Conservation (phyloP, 2,888 invertebrate species). For the Megastigmus dorsalis region DNA sequence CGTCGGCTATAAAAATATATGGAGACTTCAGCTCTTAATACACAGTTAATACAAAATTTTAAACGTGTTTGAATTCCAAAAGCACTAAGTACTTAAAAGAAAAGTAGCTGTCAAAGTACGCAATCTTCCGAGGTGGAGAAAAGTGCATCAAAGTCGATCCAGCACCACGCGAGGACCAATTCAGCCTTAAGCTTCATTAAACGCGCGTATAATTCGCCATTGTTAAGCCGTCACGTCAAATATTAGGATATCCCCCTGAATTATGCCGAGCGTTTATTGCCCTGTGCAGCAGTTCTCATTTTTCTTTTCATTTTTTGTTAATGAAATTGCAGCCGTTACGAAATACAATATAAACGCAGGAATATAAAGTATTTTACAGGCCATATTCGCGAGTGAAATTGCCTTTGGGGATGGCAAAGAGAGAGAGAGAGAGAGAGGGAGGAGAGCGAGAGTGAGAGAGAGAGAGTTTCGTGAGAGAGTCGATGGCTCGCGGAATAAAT, state of each 20-base stretch:
- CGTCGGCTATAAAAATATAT: too few species aligned
- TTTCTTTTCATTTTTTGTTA: constrained; percentile 15
- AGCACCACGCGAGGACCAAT: neutral
- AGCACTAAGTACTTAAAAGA: too few species aligned
- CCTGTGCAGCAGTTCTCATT: neutral
- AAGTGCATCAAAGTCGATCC: constrained; percentile 4
- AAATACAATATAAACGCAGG: constrained; percentile 41
- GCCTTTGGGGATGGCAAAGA: constrained; percentile 23
- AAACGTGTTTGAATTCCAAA: too few species aligned
- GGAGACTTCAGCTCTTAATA: too few species aligned
- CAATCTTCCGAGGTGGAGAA: neutral
- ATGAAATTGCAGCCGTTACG: constrained; percentile 43
- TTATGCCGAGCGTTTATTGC: constrained; percentile 30
- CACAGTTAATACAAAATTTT: too few species aligned
- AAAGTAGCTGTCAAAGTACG: too few species aligned
- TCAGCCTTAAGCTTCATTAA: constrained; percentile 9
- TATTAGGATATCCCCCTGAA: constrained; percentile 33
- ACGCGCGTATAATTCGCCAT: constrained; percentile 34
- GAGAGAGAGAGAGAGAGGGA: constrained; percentile 7
- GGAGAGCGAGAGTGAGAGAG: neutral
- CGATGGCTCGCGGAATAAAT: constrained; percentile 48
- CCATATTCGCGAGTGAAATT: constrained; percentile 52
- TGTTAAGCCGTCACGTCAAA: constrained; percentile 42
- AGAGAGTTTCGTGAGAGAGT: constrained; percentile 5
- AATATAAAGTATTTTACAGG: constrained; percentile 54